Base-by-base conservation (phyloP, 2,888 invertebrate genomes). In the Himalopsyche tibetana region DNA sequence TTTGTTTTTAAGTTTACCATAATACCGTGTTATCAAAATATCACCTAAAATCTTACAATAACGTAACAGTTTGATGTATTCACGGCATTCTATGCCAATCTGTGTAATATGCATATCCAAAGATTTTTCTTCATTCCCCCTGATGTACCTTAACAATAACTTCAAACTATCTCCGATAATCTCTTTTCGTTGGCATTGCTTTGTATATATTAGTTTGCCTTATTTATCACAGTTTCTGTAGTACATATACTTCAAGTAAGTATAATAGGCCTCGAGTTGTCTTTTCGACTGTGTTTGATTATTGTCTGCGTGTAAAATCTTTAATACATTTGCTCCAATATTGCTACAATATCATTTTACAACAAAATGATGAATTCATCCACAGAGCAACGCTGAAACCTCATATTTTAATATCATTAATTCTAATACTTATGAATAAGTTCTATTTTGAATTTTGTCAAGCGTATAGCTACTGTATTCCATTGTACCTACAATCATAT, bases 381-480 rank as follows among this genome's bases (percentile, higher is more conserved):
- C 5, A 69, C 5, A 69, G 69, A 19, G 69, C 69, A 69, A 19
- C 69, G 38, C 38, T 15, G 36, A 38, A 74, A 74, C 74, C 74
- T 74, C 74, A 74, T 74, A 74, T 38, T 74, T 69, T 74, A 74
- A 74, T 74, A 74, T 74, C 38, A 74, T 74, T 74, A 74, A 74
- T 74, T 38, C 36, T 74, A 74, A 74, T 38, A 74, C 36, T 12
- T 15, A 74, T 38, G 36, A 74, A 28, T 36, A 12, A 74, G 74
- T 36, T 36, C 74, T 36, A 38, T 15, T 51, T 51, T 51, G 3
- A 15, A 15, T 15, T 15, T 51, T 4, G 15, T 51, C 74, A 74
- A 74, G 36, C 36, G 74, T 36, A 28, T 36, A 36, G 28, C 28
- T 74, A 74, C 36, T 74, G 15, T 74, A 74, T 74, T 74, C 74